Conservation (phyloP, 2,113 vertebrate genomes). For the Saguinus midas region DNA sequence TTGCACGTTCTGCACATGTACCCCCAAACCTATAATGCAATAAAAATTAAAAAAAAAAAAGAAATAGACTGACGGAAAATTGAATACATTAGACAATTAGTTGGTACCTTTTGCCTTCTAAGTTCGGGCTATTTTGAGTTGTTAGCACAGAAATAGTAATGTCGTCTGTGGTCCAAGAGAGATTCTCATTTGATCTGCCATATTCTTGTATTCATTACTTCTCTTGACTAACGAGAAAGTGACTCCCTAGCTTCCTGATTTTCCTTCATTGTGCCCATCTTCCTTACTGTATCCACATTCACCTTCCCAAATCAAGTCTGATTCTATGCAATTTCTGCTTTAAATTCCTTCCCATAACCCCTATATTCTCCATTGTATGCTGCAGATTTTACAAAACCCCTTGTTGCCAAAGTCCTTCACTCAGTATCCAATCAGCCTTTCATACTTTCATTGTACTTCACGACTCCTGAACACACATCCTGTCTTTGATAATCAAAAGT, state of each 20-base stretch:
- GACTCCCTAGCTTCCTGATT: not conserved
- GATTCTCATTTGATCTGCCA: not conserved
- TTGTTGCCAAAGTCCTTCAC: not conserved
- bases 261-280: not conserved
- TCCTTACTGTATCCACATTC: not conserved
- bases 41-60: not conserved
- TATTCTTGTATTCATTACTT: not conserved
- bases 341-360: not conserved
- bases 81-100: not conserved
- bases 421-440: not conserved
- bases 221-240: not conserved
- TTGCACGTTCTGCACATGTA: too few species aligned
- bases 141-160: not conserved
- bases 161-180: not conserved
- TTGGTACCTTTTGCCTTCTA: not conserved
- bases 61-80: not conserved
- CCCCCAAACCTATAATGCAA: too few species aligned
- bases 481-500: not conserved
- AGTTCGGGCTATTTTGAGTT: not conserved
- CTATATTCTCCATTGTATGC: not conserved
- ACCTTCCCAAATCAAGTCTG: not conserved
- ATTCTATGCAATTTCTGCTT: not conserved
- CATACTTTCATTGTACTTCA: not conserved
- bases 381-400: not conserved
- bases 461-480: not conserved